Percentiles rank a stretch among this genome's conserved stretches.
These are phyloP conservation scores for Cryptosula pallasiana DNA, from an alignment of 2,888 invertebrate species.

Conservation along the genomic window DNA sequence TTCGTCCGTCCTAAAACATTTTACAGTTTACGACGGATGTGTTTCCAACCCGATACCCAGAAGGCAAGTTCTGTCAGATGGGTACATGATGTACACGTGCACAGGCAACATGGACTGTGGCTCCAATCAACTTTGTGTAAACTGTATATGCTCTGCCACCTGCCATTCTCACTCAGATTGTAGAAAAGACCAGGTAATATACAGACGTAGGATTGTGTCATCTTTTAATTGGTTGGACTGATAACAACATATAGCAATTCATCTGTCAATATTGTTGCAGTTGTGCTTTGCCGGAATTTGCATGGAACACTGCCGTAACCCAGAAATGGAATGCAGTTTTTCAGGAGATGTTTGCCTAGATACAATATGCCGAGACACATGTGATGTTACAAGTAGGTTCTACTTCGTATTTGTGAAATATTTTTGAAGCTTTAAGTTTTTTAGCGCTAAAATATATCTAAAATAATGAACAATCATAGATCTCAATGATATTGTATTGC, in stretches of 20 bases:
- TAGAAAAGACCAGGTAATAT: conserved; percentile 1
- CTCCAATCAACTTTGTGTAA: conserved; percentile 1
- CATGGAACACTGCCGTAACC: background rate
- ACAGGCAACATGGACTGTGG: background rate
- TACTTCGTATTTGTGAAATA: background rate
- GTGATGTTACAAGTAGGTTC: background rate
- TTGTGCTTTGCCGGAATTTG: background rate
- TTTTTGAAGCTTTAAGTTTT: background rate
- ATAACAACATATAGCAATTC: no score
- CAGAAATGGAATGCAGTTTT: background rate
- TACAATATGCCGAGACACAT: background rate
- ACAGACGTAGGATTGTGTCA: no score
- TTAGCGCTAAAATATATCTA: no score
- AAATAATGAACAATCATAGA: background rate
- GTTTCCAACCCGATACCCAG: background rate
- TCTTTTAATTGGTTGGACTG: no score
- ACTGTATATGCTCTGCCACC: conserved; percentile 6
- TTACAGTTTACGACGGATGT: background rate
- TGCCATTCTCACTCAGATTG: background rate
- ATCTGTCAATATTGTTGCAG: no score
- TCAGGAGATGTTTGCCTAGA: conserved; percentile 1
- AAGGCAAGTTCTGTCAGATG: background rate
- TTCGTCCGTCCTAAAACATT: no score
- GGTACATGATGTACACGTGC: background rate
- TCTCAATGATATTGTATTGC: background rate